A percentile compares a stretch with the other conserved stretches of the same genome.
Evolutionary conservation across 2,113 vertebrate species (phyloP).

Genomic region (Brachyhypopomus gauderio): DNA sequence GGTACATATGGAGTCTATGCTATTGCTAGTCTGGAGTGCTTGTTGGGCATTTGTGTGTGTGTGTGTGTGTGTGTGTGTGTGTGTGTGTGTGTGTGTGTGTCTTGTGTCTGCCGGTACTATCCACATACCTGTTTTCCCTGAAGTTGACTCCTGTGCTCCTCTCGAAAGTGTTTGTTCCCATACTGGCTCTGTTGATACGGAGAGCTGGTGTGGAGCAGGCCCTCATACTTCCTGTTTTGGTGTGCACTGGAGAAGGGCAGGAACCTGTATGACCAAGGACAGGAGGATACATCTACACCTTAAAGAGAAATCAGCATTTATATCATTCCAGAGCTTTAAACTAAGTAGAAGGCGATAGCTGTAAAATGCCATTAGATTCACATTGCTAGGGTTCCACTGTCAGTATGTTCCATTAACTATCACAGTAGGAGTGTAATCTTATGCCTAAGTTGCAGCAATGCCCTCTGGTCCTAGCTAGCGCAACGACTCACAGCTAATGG

Average conservation of each 20-base stretch:
- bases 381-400: slow-evolving; percentile 17
- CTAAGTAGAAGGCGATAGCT: no score
- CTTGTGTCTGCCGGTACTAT: neutral
- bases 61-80: slow-evolving; percentile 25
- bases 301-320: slow-evolving; percentile 29
- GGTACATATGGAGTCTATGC: neutral
- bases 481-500: slow-evolving; percentile 25
- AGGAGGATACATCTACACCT: neutral
- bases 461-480: slow-evolving; percentile 33
- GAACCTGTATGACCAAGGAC: slow-evolving; percentile 71
- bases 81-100: neutral
- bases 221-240: slow-evolving; percentile 69
- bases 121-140: slow-evolving; percentile 74
- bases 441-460: slow-evolving; percentile 24
- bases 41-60: neutral
- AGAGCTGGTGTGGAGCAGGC: slow-evolving; percentile 66
- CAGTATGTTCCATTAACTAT: slow-evolving; percentile 15
- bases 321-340: neutral
- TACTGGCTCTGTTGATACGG: slow-evolving; percentile 67
- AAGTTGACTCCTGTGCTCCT: slow-evolving; percentile 72
- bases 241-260: slow-evolving; percentile 73
- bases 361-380: neutral
- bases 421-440: slow-evolving; percentile 29
- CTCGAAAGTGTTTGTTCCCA: slow-evolving; percentile 73
- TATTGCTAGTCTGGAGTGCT: neutral